Base-by-base conservation (phyloP, 2,113 vertebrate species). In the Falcunculus frontatus region DNA sequence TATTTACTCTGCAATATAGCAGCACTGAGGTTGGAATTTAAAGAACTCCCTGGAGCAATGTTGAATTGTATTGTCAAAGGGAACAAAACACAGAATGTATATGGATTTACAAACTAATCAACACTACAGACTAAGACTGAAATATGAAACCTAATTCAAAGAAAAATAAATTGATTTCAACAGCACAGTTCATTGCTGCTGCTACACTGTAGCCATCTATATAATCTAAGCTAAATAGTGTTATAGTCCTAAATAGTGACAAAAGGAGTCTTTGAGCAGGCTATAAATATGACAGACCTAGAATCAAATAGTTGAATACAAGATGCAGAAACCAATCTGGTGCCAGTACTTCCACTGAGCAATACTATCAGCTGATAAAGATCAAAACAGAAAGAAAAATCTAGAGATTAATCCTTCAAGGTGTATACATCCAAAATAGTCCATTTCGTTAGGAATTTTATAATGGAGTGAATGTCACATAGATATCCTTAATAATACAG, bases 381-480 rank as follows among this genome's bases (percentile, higher is more conserved):
- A 90, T 93, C 92, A 92, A 87, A 92, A 88, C 44, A 77, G 90
- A 96, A 94, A 83, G 64, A 73, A 93, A 96, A 97, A 88, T 68
- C 80, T 94, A 77, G 23, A 84, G 35, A 93, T 94, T 72, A 96
- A 94, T 92, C 95, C 95, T 92, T 97, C 88, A 90, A 93, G 83
- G 92, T 96, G 75, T 93, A 81, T 96, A 93, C 94, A 97, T 85
- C 92, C 93, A 23, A 76, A 96, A 91, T 87, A 94, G 88, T 95
- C 95, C 70, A 95, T 97, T 98, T 97, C 2, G 5, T 97, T 98
- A 98, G 96, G 92, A 97, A 97, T 82, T 96, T 96, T 97, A 96
- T 97, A 98, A 98, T 97, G 96, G 95, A 97, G 96, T 99, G 98
- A 99, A 99, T 99, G 99, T 99, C 98, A 98, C 97, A 97, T 99